A percentile compares a stretch with the other conserved stretches of the same genome.
Conservation (phyloP, 2,888 invertebrate genomes). For the Diabrotica balteata region DNA sequence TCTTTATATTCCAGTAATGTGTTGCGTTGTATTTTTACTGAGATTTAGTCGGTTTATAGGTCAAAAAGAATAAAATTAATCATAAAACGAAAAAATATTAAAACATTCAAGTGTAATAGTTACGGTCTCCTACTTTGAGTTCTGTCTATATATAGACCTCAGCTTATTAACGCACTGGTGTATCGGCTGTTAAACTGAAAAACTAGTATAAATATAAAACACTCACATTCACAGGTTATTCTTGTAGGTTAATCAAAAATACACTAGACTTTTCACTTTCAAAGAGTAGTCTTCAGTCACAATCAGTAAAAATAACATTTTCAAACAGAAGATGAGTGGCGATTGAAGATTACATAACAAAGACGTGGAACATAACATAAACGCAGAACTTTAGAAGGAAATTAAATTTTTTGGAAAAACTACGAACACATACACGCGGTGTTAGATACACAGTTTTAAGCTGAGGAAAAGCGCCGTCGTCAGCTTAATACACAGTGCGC, state of each 20-base stretch:
- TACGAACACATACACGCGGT: constrained; percentile 44
- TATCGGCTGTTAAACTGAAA: constrained; percentile 31
- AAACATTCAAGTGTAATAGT: constrained; percentile 38
- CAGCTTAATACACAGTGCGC: constrained; percentile 39
- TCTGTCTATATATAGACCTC: constrained; percentile 49
- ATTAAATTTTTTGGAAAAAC: constrained; percentile 24
- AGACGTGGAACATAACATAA: constrained; percentile 14
- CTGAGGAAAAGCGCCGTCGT: constrained; percentile 33
- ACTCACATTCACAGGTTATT: constrained; percentile 34
- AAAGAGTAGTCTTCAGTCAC: constrained; percentile 11
- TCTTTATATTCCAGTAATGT: background rate
- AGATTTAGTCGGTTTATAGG: constrained; percentile 21
- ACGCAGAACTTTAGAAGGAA: constrained; percentile 21
- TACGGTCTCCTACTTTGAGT: constrained; percentile 42
- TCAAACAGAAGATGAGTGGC: constrained; percentile 9
- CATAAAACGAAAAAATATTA: constrained; percentile 18
- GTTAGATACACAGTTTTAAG: constrained; percentile 37
- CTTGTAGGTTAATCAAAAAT: constrained; percentile 20
- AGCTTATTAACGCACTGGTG: constrained; percentile 42
- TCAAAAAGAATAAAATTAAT: constrained; percentile 13
- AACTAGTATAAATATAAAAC: constrained; percentile 24
- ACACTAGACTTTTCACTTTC: constrained; percentile 19
- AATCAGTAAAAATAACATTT: constrained; percentile 5
- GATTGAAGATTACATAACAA: constrained; percentile 32
- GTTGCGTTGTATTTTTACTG: background rate